These are phyloP conservation scores for Antheraea pernyi DNA, from an alignment of 1,140 invertebrate genomes.

Conservation along the genomic window DNA sequence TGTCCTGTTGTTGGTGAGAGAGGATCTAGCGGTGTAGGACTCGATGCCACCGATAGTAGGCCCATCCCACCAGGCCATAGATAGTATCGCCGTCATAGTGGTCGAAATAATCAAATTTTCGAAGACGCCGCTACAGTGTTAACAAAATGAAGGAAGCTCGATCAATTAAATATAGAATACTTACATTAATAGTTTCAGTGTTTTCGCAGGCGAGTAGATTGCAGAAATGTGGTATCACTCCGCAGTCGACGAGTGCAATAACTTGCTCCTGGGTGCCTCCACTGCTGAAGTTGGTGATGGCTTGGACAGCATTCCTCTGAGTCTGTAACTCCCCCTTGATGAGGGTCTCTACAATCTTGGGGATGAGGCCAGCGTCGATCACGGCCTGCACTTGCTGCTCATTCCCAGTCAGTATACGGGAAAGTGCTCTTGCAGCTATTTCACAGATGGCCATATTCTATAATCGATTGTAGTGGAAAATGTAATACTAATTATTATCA, in stretches of 20 bases:
- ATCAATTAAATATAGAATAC: constrained; percentile 23
- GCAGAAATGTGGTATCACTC: constrained; percentile 95
- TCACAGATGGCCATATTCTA: constrained; percentile 87
- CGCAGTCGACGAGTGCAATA: constrained; percentile 90
- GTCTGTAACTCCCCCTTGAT: constrained; percentile 98
- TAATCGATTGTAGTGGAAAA: background rate
- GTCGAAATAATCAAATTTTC: too few relatives aligned
- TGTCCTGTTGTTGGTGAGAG: too few relatives aligned
- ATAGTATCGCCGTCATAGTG: too few relatives aligned
- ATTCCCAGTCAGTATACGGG: constrained; percentile 99
- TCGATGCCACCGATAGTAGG: too few relatives aligned
- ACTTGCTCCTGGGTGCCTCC: constrained; percentile 96
- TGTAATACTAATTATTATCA: too few relatives aligned
- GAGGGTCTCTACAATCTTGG: constrained; percentile 96
- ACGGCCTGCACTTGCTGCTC: constrained; percentile 98
- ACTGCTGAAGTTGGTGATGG: constrained; percentile 94
- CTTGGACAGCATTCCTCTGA: constrained; percentile 99
- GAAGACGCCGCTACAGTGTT: too few relatives aligned
- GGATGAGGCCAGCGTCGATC: constrained; percentile 96
- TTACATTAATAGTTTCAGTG: constrained; percentile 85
- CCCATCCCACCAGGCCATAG: too few relatives aligned
- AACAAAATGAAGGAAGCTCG: too few relatives aligned
- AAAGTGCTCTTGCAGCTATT: constrained; percentile 99
- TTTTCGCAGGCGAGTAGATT: constrained; percentile 94
- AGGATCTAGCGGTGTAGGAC: too few relatives aligned